Conservation (phyloP, 2,113 vertebrate genomes). For the Phylloscopus trochilus region DNA sequence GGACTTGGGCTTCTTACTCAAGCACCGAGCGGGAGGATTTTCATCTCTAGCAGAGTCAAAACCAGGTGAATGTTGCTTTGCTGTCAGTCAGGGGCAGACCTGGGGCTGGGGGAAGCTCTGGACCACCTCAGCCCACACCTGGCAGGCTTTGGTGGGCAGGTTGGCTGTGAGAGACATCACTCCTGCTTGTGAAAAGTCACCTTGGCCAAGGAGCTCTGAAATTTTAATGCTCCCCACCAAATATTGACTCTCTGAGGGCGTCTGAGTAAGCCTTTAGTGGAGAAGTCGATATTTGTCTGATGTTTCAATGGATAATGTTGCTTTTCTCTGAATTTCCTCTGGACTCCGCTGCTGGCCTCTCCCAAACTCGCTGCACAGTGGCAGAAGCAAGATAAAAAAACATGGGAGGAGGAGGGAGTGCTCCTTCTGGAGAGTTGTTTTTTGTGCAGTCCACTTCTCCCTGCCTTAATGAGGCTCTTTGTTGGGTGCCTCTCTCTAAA, state of each 20-base stretch:
- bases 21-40: neutral
- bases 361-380: neutral
- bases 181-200: constrained; percentile 38
- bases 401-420: rapidly evolving
- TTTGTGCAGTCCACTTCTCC: neutral
- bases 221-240: constrained; percentile 62
- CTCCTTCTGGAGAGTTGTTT: neutral
- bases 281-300: constrained; percentile 51
- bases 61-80: neutral
- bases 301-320: constrained; percentile 55
- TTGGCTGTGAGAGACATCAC: neutral
- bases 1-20: neutral
- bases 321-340: constrained; percentile 19
- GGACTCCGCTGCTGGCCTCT: neutral
- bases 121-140: neutral
- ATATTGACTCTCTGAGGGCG: constrained; percentile 37
- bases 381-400: neutral
- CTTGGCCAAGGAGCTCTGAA: constrained; percentile 57
- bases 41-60: neutral
- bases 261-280: constrained; percentile 34
- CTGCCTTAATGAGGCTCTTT: neutral
- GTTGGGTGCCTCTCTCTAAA: neutral
- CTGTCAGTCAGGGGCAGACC: neutral
- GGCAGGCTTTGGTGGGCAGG: neutral
- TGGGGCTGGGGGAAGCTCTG: neutral